Conservation (phyloP, 2,888 invertebrate species). For the Baronia brevicornis region DNA sequence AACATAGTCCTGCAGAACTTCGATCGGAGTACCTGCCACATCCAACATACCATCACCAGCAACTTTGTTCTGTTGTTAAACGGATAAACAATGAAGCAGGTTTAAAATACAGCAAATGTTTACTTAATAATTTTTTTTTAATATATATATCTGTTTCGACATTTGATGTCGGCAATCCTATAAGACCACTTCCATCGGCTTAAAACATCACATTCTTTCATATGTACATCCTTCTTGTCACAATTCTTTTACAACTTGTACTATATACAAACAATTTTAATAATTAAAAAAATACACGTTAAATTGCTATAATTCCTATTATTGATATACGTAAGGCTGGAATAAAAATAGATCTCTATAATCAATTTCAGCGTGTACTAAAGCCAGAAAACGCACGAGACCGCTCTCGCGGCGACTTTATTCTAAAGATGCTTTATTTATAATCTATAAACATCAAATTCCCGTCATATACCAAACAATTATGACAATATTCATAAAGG, state of each 20-base stretch:
- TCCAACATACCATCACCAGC: conserved; percentile 41
- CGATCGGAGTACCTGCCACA: no score
- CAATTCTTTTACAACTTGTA: conserved; percentile 69
- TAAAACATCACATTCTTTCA: conserved; percentile 49
- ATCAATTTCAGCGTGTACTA: conserved; percentile 62
- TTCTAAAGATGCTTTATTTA: conserved; percentile 33
- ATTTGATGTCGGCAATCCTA: conserved; percentile 31
- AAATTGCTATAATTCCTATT: conserved; percentile 60
- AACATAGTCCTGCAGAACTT: no score
- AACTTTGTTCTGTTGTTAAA: conserved; percentile 58
- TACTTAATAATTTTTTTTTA: conserved; percentile 48
- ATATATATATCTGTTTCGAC: conserved; percentile 35
- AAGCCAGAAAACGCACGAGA: conserved; percentile 56
- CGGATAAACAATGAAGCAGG: conserved; percentile 57
- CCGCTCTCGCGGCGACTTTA: conserved; percentile 49
- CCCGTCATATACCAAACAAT: conserved; percentile 42
- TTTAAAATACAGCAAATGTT: conserved; percentile 64
- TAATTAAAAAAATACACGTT: conserved; percentile 69
- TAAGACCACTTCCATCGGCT: conserved; percentile 39
- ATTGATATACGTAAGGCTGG: conserved; percentile 65
- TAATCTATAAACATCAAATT: conserved; percentile 32
- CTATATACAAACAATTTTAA: conserved; percentile 73
- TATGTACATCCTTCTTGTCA: conserved; percentile 64
- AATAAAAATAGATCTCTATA: conserved; percentile 62
- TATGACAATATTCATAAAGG: conserved; percentile 26